Evolutionary conservation across 2,888 invertebrate species (phyloP).

Genomic region (Tanypteryx hageni): DNA sequence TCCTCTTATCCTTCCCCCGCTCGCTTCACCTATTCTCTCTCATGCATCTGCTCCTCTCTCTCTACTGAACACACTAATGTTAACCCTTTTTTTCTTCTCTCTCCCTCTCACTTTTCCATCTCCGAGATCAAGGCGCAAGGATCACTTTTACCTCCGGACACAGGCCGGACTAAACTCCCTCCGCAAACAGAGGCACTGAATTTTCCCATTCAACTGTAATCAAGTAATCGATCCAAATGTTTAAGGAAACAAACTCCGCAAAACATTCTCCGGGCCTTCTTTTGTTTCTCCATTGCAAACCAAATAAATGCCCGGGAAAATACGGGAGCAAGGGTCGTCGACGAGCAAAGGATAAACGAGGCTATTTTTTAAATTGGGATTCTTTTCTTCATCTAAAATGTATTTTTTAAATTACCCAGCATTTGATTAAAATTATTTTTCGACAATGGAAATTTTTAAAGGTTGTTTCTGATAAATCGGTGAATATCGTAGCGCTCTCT

Average conservation of each 20-base stretch:
- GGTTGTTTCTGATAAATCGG: too few relatives aligned
- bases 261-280: neutral
- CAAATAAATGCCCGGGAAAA: constrained; percentile 7
- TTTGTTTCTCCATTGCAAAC: neutral
- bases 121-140: neutral
- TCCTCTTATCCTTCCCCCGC: neutral
- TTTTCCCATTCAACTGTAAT: constrained; percentile 60
- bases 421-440: too few relatives aligned
- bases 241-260: constrained; percentile 39
- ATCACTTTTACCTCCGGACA: neutral
- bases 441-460: too few relatives aligned
- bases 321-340: neutral
- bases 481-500: too few relatives aligned
- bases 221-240: constrained; percentile 53
- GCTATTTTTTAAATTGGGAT: neutral
- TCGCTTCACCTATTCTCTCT: neutral
- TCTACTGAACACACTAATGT: neutral
- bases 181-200: constrained; percentile 28
- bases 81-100: neutral
- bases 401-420: too few relatives aligned
- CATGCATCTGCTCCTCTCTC: neutral
- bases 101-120: neutral
- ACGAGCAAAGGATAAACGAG: neutral
- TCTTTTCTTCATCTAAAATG: too few relatives aligned
- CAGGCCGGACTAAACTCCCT: neutral